A percentile compares a stretch with the other conserved stretches of the same genome.
Conservation (phyloP, 1,140 invertebrate genomes). For the Ephestia elutella region DNA sequence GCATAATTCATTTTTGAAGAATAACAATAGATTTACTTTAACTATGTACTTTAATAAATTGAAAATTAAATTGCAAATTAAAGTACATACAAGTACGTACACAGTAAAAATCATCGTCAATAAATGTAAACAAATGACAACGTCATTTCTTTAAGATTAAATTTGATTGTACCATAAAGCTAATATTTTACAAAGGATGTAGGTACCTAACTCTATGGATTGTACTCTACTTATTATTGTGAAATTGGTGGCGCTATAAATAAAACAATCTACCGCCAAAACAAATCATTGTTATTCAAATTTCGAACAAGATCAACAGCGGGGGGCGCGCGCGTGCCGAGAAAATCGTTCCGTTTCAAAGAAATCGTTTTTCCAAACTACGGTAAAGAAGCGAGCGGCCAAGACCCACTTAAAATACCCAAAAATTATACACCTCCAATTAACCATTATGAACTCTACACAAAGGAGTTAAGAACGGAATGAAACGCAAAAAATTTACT, state of each 20-base stretch:
- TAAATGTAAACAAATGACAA: too few relatives aligned
- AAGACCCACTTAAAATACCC: constrained; percentile 45
- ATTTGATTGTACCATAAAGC: too few relatives aligned
- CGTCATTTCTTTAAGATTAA: too few relatives aligned
- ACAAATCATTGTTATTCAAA: constrained; percentile 21
- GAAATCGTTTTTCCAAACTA: constrained; percentile 48
- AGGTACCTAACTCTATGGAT: too few relatives aligned
- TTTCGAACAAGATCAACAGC: constrained; percentile 23
- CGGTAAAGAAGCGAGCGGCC: constrained; percentile 51
- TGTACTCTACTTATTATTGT: neutral
- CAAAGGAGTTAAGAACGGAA: constrained; percentile 16
- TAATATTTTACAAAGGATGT: too few relatives aligned
- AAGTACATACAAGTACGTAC: too few relatives aligned
- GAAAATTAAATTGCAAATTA: too few relatives aligned
- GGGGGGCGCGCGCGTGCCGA: constrained; percentile 44
- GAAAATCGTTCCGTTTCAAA: constrained; percentile 43
- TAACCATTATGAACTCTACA: constrained; percentile 31
- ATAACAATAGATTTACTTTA: too few relatives aligned
- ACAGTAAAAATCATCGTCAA: too few relatives aligned
- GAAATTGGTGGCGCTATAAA: neutral
- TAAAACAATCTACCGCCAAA: constrained; percentile 1
- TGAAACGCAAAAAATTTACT: constrained; percentile 21
- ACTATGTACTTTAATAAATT: too few relatives aligned
- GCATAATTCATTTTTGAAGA: too few relatives aligned
- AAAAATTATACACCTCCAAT: constrained; percentile 17